Evolutionary conservation across 1,140 invertebrate species (phyloP), one percentile per base, ranked within the genome.

Genomic region (Ditylenchus dipsaci): DNA sequence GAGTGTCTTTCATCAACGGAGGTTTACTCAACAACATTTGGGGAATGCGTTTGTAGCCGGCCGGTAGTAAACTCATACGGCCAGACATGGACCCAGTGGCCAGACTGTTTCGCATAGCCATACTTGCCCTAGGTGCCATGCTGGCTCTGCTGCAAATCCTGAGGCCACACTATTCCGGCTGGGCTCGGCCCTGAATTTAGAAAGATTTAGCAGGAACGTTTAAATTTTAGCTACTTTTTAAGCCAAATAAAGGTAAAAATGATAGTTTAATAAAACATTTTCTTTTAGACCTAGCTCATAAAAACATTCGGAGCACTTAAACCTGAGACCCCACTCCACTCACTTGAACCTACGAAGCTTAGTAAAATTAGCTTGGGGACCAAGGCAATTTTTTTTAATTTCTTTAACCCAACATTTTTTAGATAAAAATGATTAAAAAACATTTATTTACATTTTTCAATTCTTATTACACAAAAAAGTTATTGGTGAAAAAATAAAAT

Each of bases 21-120:
- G 49, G n/a, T 17, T 53, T 53, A 5, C 3, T 26, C n/a, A 26
- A 53, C 23, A 53, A 21, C 23, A 53, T 53, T 26, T 19, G 49
- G 23, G 49, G 49, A 8, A 53, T 21, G 49, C 49, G 49, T 26
- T 53, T 53, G 49, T 19, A 53, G 23, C 23, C 23, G 3, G n/a
- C 49, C 15, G 49, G 49, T 5, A 53, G 23, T 8, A 53, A 15
- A 53, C 49, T 53, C 49, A 53, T 53, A 7, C 59, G 3, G 38
- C 59, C 59, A 8, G 5, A 7, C 29, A 61, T 7, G 3, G 59
- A 43, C 1, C 59, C 59, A 30, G 38, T 8, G 8, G 59, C 59
- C n/a, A 61, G 5, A 27, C 59, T 61, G 29, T 61, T 61, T 5
- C 59, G 59, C n/a, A 30, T 29, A 19, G 59, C 59, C 3, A 61